phyloP scores from a whole-genome alignment of 2,797 vertebrate species.

The Podarcis siculus region DNA sequence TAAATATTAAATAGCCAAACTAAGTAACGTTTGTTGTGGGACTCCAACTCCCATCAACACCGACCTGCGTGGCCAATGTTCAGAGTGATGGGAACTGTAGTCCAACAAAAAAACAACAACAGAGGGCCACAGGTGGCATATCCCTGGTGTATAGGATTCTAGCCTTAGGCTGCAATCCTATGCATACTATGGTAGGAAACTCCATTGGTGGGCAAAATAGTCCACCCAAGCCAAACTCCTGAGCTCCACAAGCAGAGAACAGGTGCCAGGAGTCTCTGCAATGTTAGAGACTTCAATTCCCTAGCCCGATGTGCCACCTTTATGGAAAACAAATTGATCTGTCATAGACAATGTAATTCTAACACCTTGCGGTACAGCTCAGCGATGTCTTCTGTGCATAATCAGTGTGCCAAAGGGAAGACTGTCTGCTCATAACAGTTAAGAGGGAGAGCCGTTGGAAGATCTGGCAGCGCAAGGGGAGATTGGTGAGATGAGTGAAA shows the following conservation, averaged over 20 bases:
- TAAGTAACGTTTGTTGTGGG: too few species aligned
- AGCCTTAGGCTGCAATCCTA: not conserved
- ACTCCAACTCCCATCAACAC: too few species aligned
- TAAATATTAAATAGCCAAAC: too few species aligned
- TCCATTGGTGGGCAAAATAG: not conserved
- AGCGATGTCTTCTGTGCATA: constrained; percentile 57
- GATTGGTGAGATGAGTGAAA: not conserved
- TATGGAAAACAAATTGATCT: constrained; percentile 71
- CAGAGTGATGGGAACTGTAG: too few species aligned
- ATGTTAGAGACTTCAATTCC: constrained; percentile 61
- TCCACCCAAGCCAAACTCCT: not conserved
- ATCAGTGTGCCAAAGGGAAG: constrained; percentile 58
- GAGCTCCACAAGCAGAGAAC: not conserved
- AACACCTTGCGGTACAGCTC: constrained; percentile 57
- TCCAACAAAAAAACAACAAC: too few species aligned
- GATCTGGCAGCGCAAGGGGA: constrained; percentile 52
- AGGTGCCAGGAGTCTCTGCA: constrained; percentile 34
- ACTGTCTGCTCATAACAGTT: constrained; percentile 61
- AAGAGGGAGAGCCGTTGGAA: constrained; percentile 46
- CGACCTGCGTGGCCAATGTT: too few species aligned
- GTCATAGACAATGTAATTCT: constrained; percentile 65
- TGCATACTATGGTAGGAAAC: not conserved
- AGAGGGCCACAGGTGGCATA: too few species aligned
- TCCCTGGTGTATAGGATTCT: not conserved
- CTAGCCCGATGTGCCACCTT: constrained; percentile 58